These are phyloP conservation scores for Rutilus rutilus DNA, from an alignment of 2,113 vertebrate species.

Conservation along the genomic window DNA sequence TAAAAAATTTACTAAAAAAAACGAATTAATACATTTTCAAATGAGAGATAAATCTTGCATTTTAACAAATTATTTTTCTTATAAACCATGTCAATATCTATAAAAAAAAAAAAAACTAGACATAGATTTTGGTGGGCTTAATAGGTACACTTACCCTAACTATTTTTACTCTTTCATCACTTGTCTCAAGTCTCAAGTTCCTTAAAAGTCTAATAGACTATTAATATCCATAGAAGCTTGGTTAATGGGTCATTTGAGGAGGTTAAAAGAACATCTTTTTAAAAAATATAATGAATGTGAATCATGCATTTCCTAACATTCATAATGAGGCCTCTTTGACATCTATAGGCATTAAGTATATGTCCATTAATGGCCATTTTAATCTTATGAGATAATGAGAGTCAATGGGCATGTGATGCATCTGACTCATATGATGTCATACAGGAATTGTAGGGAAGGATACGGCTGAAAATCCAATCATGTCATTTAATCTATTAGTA, in stretches of 20 bases:
- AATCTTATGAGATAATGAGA: constrained; percentile 60
- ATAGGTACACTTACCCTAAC: not conserved
- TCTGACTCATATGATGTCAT: not conserved
- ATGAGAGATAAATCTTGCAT: too few relatives aligned
- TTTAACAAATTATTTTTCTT: too few relatives aligned
- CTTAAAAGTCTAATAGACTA: not conserved
- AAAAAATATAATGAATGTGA: constrained; percentile 23
- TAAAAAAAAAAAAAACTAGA: too few relatives aligned
- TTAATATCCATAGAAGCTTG: not conserved
- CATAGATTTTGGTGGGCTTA: too few relatives aligned
- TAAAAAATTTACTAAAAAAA: too few relatives aligned
- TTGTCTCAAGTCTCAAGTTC: constrained; percentile 7
- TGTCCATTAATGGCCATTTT: constrained; percentile 56
- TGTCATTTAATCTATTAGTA: not conserved
- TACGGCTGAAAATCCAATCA: not conserved
- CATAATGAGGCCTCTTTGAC: constrained; percentile 49
- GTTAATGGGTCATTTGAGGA: constrained; percentile 59
- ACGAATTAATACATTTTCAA: too few relatives aligned
- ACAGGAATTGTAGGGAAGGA: not conserved
- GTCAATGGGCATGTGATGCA: not conserved
- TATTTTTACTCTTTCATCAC: not conserved
- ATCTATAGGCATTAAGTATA: constrained; percentile 46
- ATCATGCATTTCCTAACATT: constrained; percentile 54
- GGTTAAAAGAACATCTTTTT: constrained; percentile 27
- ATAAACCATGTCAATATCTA: too few relatives aligned